Percentiles rank a stretch among this genome's conserved stretches.
phyloP scores from a whole-genome alignment of 2,797 vertebrate species.

The Rhinichthys osculus region DNA sequence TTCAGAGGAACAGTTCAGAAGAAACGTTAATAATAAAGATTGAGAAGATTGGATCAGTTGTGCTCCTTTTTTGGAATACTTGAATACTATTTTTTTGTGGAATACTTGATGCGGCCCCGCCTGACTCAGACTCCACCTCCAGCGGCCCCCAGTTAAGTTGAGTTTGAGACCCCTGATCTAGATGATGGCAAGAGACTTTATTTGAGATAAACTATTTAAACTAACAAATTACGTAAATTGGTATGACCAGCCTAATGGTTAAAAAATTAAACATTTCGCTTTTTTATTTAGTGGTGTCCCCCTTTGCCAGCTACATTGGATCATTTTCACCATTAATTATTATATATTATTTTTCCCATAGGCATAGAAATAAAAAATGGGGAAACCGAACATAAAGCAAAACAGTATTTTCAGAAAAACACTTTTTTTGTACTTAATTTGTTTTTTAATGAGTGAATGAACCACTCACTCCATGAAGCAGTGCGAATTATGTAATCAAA shows the following conservation, averaged over 20 bases:
- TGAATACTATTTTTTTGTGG: too few relatives aligned
- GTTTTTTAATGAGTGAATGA: neutral
- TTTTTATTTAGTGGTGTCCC: neutral
- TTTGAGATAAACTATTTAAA: neutral
- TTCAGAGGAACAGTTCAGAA: too few relatives aligned
- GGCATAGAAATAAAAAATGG: neutral
- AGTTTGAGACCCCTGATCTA: neutral
- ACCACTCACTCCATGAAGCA: neutral
- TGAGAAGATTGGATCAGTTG: too few relatives aligned
- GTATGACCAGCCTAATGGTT: neutral
- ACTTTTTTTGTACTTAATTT: too few relatives aligned
- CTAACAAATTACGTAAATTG: neutral
- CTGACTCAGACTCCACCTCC: too few relatives aligned
- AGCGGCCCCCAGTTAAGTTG: too few relatives aligned
- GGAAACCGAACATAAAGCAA: neutral
- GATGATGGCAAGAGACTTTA: neutral
- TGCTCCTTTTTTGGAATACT: too few relatives aligned
- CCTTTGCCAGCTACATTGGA: neutral
- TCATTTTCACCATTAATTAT: accelerated
- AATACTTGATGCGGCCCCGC: too few relatives aligned
- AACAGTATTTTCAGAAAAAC: too few relatives aligned
- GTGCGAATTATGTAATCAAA: neutral
- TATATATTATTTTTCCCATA: neutral
- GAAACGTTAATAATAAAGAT: too few relatives aligned
- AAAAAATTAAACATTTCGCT: neutral